Conservation (phyloP, 2,113 vertebrate species). For the Scytalopus superciliaris region DNA sequence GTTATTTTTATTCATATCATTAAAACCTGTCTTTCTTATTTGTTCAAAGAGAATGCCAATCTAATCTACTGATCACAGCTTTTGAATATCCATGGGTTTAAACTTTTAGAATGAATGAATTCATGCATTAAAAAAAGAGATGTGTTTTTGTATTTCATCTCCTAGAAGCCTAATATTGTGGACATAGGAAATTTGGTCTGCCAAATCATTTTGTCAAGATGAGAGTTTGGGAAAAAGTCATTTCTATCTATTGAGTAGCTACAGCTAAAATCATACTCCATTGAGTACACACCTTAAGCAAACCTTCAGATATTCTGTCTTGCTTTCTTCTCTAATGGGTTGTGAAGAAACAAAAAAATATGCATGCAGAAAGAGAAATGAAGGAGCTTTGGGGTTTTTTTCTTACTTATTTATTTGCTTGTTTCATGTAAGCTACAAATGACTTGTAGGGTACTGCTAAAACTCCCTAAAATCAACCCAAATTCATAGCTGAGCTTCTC, state of each 20-base stretch:
- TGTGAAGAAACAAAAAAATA: background rate
- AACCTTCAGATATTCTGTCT: background rate
- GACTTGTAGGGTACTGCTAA: background rate
- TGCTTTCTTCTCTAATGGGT: background rate
- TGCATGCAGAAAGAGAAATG: background rate
- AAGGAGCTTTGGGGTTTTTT: background rate
- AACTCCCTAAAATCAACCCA: background rate
- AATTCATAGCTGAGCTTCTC: background rate
- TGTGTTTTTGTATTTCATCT: background rate
- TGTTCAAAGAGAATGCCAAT: background rate
- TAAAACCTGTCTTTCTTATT: background rate
- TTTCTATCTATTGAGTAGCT: background rate
- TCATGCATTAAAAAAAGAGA: background rate
- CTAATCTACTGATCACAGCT: background rate
- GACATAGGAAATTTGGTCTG: background rate
- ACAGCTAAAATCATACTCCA: background rate
- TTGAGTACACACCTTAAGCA: background rate
- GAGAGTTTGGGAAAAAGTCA: background rate
- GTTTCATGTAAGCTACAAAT: background rate
- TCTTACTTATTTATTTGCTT: background rate
- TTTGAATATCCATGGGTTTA: background rate
- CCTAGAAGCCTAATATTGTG: background rate
- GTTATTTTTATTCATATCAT: background rate
- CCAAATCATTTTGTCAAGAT: background rate
- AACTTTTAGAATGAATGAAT: background rate